phyloP scores from a whole-genome alignment of 2,888 invertebrate genomes.

The Pecten maximus region DNA sequence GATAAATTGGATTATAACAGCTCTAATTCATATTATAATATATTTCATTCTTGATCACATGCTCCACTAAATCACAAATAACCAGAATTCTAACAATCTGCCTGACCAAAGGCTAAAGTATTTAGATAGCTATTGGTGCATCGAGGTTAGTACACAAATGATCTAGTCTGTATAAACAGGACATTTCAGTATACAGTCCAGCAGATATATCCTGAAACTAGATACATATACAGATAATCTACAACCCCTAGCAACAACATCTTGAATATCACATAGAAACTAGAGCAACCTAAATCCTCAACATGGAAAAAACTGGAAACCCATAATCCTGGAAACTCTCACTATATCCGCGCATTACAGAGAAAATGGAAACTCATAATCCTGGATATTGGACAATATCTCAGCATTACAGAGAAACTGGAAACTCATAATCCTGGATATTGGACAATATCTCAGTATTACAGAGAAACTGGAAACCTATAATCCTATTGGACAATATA shows the following conservation, averaged over 20 bases:
- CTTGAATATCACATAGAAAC: no score
- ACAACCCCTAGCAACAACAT: no score
- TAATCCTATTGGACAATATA: no score
- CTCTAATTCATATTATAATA: background rate
- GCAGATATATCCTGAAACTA: background rate
- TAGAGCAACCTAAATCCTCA: no score
- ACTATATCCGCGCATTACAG: no score
- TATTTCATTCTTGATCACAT: background rate
- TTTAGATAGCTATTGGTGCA: background rate
- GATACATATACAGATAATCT: background rate
- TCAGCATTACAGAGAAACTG: no score
- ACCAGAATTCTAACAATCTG: background rate
- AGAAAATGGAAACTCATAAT: no score
- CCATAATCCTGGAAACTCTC: no score
- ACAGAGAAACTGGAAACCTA: background rate
- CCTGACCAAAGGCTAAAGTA: background rate
- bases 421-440: background rate
- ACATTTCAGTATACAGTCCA: background rate
- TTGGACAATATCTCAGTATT: background rate
- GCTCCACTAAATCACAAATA: background rate
- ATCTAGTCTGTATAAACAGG: background rate
- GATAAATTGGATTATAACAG: background rate
- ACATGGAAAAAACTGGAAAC: no score
- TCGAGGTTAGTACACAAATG: background rate
- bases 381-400: no score